These are phyloP conservation scores for Coenonympha arcania DNA, from an alignment of 2,888 invertebrate genomes.

Conservation along the genomic window DNA sequence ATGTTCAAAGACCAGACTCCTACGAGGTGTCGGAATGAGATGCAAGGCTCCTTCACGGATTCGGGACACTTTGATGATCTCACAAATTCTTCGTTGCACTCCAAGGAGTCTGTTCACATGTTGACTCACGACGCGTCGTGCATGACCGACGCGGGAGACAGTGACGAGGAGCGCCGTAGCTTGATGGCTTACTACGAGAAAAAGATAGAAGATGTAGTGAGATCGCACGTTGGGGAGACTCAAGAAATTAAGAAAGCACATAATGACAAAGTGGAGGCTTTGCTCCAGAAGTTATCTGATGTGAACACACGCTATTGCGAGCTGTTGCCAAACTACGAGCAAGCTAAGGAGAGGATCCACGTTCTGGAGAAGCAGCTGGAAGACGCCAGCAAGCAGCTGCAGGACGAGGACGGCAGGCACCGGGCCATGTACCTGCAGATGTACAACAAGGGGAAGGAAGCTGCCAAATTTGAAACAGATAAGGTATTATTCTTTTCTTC, in stretches of 20 bases:
- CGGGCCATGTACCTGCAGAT: conserved; percentile 85
- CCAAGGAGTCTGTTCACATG: conserved; percentile 80
- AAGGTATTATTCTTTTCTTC: conserved; percentile 65
- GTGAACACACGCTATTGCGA: conserved; percentile 86
- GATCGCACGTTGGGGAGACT: conserved; percentile 75
- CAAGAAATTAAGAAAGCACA: conserved; percentile 84
- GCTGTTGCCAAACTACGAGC: conserved; percentile 81
- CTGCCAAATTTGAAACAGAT: conserved; percentile 81
- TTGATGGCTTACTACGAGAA: conserved; percentile 82
- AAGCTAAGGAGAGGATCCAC: conserved; percentile 80
- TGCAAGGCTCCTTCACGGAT: conserved; percentile 86
- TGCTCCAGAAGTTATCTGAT: conserved; percentile 81
- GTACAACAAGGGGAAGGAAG: conserved; percentile 87
- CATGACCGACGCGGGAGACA: conserved; percentile 69
- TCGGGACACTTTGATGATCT: conserved; percentile 91
- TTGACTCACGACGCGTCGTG: conserved; percentile 72
- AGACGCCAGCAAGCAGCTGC: conserved; percentile 78
- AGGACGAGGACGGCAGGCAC: conserved; percentile 81
- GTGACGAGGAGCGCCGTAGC: conserved; percentile 78
- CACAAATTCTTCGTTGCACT: conserved; percentile 82
- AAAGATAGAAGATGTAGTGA: conserved; percentile 82
- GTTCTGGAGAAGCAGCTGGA: conserved; percentile 82
- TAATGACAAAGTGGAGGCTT: conserved; percentile 84
- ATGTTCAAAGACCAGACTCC: conserved; percentile 65
- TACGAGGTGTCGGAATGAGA: conserved; percentile 72